phyloP scores from a whole-genome alignment of 2,113 vertebrate species.

The Mobula hypostoma region DNA sequence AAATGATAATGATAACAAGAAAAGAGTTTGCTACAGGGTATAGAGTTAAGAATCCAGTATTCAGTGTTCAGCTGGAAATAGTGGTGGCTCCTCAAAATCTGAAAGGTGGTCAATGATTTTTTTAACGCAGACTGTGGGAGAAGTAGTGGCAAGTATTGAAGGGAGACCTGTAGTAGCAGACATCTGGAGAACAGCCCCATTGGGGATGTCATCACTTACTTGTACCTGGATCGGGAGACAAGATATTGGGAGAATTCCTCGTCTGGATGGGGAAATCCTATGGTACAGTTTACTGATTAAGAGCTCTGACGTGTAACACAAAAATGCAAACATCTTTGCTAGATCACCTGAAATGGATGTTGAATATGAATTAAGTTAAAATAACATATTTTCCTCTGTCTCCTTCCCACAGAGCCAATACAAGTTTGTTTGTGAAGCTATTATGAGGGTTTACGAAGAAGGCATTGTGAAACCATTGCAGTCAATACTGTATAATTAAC shows the following conservation, averaged over 20 bases:
- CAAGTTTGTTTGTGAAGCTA: slow-evolving; percentile 96
- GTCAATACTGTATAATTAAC: slow-evolving; percentile 65
- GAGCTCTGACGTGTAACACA: background rate
- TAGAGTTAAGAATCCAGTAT: no score
- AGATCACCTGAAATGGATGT: background rate
- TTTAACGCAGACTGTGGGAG: background rate
- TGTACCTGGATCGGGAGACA: background rate
- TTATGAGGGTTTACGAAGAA: slow-evolving; percentile 93
- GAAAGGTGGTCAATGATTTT: background rate
- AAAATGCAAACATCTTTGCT: background rate
- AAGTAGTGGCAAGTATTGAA: background rate
- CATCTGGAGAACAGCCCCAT: background rate
- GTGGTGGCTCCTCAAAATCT: background rate
- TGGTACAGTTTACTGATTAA: background rate
- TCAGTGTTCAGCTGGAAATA: background rate
- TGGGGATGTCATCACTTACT: background rate
- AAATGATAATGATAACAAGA: background rate
- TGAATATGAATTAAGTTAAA: background rate
- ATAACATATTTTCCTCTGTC: slow-evolving; percentile 42
- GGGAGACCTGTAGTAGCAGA: background rate
- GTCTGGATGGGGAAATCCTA: background rate
- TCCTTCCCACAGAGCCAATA: slow-evolving; percentile 79
- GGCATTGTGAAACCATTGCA: slow-evolving; percentile 76
- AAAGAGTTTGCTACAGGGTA: background rate
- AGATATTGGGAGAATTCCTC: background rate